Percentiles rank a stretch among this genome's conserved stretches.
Evolutionary conservation across 2,113 vertebrate species (phyloP).

Genomic region (Pseudopodoces humilis): DNA sequence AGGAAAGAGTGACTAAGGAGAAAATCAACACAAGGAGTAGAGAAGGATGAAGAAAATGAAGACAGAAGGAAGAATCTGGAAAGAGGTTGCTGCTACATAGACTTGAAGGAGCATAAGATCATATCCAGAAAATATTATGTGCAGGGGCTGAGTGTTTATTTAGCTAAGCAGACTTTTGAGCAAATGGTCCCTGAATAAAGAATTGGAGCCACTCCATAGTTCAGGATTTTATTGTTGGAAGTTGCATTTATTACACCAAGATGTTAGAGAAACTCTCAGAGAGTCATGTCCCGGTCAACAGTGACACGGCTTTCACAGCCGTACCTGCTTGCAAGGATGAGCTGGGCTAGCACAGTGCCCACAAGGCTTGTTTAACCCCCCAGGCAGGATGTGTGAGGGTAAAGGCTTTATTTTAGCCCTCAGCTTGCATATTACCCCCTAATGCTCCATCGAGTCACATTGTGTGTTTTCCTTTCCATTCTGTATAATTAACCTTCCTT

Average conservation of each 20-base stretch:
- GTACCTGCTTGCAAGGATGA: not conserved
- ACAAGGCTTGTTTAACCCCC: not conserved
- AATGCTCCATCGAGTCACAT: not conserved
- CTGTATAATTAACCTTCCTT: not conserved
- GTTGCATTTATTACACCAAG: not conserved
- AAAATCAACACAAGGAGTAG: not conserved
- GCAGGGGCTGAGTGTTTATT: not conserved
- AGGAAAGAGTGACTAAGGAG: not conserved
- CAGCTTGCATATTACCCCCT: not conserved
- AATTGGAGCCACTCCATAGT: not conserved
- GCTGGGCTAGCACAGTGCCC: not conserved
- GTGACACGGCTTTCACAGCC: not conserved
- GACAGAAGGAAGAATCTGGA: not conserved
- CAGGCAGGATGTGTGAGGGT: not conserved
- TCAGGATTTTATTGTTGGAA: not conserved
- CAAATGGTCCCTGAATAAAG: not conserved
- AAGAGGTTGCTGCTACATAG: not conserved
- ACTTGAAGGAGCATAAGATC: not conserved
- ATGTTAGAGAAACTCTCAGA: not conserved
- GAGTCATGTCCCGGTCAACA: rapidly evolving
- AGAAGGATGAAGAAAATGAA: not conserved
- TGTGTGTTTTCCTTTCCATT: not conserved
- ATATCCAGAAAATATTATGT: not conserved
- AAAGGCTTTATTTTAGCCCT: not conserved
- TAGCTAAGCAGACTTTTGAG: not conserved